Evolutionary conservation across 1,140 invertebrate species (phyloP), one percentile per base, ranked within the genome.

Genomic region (Diprion similis): DNA sequence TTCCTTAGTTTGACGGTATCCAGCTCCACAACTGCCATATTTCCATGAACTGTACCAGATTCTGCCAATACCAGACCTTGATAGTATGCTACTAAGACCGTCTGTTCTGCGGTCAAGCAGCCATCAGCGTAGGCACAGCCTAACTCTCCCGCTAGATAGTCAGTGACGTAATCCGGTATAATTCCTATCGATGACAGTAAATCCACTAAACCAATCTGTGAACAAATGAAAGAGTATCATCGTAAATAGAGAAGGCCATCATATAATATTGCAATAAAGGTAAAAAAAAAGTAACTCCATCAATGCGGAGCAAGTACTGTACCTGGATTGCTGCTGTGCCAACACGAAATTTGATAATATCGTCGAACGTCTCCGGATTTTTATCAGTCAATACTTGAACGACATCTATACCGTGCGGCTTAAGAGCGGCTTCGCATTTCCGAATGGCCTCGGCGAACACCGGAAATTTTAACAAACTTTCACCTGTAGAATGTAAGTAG

Each of bases 91-190:
- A 91, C 87, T 48, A 92, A 81, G 37, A 94, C 87, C 17, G 91
- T 92, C 82, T 94, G 91, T 78, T 93, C 92, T 46, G 89, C 89
- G 46, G 91, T 92, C 46, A 94, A 86, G 71, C 89, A 90, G 8
- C 92, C 92, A 83, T 94, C 93, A 77, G 92, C 92, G 85, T 94
- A 94, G 13, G 91, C 92, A 85, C 93, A 94, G 13, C 89, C 92
- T 68, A 92, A 79, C 82, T 92, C 91, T 18, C 92, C 91, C 7
- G 90, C 90, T 9, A 92, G 93, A 82, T 94, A 92, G 45, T 93
- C 96, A 68, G 94, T 85, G 71, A 94, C 90, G 37, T 92, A 91
- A 83, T 94, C 91, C n/a, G 91, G 89, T 67, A 81, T 76, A 45
- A 94, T 84, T 47, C 89, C 90, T 73, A 92, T 68, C 7, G 76